A percentile compares a stretch with the other conserved stretches of the same genome.
These are phyloP conservation scores for Hyphantria cunea DNA, from an alignment of 1,140 invertebrate genomes.

Conservation along the genomic window DNA sequence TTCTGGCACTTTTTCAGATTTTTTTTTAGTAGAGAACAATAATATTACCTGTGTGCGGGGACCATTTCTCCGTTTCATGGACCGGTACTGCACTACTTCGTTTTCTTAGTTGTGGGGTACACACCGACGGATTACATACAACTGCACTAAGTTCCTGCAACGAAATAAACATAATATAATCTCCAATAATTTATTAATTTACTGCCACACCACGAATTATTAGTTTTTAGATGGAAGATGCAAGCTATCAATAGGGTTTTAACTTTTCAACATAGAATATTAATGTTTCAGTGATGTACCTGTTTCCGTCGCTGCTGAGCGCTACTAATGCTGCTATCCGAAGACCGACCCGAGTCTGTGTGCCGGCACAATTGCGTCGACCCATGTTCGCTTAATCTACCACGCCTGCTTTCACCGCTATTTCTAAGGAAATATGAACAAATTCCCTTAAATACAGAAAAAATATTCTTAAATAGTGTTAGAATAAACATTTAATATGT, in stretches of 20 bases:
- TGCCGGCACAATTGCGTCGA: constrained; percentile 65
- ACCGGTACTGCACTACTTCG: constrained; percentile 52
- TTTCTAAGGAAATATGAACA: constrained; percentile 53
- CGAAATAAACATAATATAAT: neutral
- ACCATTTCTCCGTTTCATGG: constrained; percentile 72
- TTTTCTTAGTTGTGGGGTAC: constrained; percentile 69
- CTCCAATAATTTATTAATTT: constrained; percentile 1
- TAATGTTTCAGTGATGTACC: constrained; percentile 40
- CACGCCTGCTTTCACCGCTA: constrained; percentile 71
- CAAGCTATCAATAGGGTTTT: no score
- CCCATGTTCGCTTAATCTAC: constrained; percentile 68
- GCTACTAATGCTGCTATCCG: constrained; percentile 79
- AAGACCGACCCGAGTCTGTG: constrained; percentile 77
- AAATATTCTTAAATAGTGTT: no score
- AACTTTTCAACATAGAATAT: neutral
- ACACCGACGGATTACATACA: constrained; percentile 52
- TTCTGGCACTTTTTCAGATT: no score
- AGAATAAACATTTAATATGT: no score
- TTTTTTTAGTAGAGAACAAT: neutral
- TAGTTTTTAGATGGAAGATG: no score
- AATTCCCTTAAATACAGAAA: neutral
- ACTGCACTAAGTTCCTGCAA: constrained; percentile 58
- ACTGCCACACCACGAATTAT: no score
- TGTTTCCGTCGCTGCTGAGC: constrained; percentile 76
- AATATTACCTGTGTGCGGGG: constrained; percentile 64